A percentile compares a stretch with the other conserved stretches of the same genome.
phyloP scores from a whole-genome alignment of 92 coral and sea anemone genomes.

The Phenganax subtilis region DNA sequence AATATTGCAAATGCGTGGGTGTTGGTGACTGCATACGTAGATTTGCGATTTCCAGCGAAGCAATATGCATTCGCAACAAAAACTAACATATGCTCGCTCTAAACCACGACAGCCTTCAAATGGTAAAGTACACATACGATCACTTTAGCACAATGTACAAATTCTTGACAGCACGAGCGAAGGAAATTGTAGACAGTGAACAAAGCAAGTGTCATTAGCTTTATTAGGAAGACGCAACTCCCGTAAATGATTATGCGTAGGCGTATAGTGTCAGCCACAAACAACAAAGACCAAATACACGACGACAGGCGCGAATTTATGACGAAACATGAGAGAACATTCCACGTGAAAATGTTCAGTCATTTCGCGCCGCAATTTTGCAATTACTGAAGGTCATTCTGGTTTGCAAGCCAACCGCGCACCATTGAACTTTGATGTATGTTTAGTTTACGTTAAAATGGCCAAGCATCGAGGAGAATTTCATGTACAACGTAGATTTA shows the following conservation, averaged over 20 bases:
- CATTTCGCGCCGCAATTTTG: neutral
- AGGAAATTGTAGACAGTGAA: neutral
- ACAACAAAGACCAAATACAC: slow-evolving; percentile 9
- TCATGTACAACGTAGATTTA: too few species aligned
- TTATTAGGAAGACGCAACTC: slow-evolving; percentile 22
- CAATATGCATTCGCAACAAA: slow-evolving; percentile 1
- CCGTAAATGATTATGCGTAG: slow-evolving; percentile 9
- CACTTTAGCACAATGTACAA: neutral
- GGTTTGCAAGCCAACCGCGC: neutral
- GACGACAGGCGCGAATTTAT: slow-evolving; percentile 2
- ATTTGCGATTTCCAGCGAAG: neutral
- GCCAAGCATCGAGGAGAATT: too few species aligned
- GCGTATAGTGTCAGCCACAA: slow-evolving; percentile 13
- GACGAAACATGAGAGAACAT: neutral
- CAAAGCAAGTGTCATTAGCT: slow-evolving; percentile 28
- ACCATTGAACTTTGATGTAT: too few species aligned
- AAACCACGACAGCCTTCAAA: too few species aligned
- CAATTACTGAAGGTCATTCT: neutral
- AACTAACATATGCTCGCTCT: neutral
- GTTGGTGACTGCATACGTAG: neutral
- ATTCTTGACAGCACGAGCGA: neutral
- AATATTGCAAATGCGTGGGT: slow-evolving; percentile 34
- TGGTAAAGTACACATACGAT: neutral
- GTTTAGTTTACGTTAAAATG: too few species aligned
- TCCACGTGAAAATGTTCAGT: neutral